phyloP scores from a whole-genome alignment of 2,113 vertebrate genomes.

The Myrmecobius fasciatus region DNA sequence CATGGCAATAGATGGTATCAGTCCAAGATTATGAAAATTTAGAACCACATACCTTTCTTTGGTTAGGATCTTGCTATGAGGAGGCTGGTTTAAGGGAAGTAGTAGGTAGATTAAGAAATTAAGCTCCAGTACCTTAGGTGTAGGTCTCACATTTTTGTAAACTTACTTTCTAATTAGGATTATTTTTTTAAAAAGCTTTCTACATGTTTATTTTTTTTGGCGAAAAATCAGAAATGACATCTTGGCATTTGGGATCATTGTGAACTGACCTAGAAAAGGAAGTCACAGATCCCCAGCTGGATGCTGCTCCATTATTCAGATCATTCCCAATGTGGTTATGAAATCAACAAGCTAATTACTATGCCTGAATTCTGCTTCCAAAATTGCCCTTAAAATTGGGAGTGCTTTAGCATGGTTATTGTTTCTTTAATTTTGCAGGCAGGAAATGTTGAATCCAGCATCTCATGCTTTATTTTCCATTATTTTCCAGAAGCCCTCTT shows the following conservation, averaged over 20 bases:
- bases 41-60: background rate
- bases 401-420: slow-evolving; percentile 3
- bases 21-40: background rate
- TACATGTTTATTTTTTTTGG: slow-evolving; percentile 23
- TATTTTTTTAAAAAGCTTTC: background rate
- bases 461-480: background rate
- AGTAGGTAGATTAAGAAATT: background rate
- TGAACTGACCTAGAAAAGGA: slow-evolving; percentile 5
- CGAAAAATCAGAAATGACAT: slow-evolving; percentile 12
- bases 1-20: background rate
- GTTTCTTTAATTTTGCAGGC: slow-evolving; percentile 25
- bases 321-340: slow-evolving; percentile 24
- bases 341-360: slow-evolving; percentile 39
- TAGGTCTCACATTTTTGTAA: background rate
- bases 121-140: background rate
- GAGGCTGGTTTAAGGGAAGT: background rate
- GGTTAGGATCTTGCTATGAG: background rate
- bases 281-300: slow-evolving; percentile 10
- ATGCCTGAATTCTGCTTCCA: slow-evolving; percentile 21
- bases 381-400: background rate
- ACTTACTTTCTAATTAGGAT: background rate
- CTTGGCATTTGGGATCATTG: background rate
- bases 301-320: background rate
- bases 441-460: background rate
- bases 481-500: slow-evolving; percentile 17